phyloP scores from a whole-genome alignment of 2,797 vertebrate species.

The Muscicapa comitata region DNA sequence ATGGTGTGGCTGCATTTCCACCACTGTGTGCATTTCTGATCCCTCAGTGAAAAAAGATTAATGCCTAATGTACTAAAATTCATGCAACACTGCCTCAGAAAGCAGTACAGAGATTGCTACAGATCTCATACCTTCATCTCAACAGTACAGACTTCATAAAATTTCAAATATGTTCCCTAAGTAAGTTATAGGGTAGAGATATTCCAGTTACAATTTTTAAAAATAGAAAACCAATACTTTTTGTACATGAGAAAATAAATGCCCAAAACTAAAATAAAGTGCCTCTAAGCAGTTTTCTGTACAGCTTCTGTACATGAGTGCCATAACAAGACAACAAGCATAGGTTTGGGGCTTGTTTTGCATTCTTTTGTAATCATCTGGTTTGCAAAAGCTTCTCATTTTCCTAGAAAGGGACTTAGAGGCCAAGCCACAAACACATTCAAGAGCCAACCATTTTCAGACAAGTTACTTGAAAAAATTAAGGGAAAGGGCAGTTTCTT shows the following conservation, averaged over 20 bases:
- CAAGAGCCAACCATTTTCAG: neutral
- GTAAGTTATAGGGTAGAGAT: neutral
- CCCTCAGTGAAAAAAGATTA: neutral
- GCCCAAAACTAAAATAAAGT: neutral
- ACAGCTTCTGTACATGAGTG: neutral
- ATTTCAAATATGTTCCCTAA: neutral
- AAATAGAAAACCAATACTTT: neutral
- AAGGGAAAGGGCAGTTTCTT: constrained; percentile 1
- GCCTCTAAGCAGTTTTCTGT: neutral
- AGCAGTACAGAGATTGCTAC: neutral
- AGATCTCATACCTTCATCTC: neutral
- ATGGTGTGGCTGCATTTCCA: neutral
- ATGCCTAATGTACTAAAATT: neutral
- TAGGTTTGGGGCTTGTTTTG: neutral
- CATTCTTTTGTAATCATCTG: neutral
- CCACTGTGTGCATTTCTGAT: neutral
- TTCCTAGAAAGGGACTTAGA: constrained; percentile 12
- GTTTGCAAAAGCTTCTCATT: neutral
- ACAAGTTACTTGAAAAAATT: neutral
- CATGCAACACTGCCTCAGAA: neutral
- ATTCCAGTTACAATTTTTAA: neutral
- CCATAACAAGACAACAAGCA: neutral
- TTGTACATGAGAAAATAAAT: neutral
- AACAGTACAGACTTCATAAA: neutral
- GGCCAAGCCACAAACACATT: constrained; percentile 11